phyloP scores from a whole-genome alignment of 2,113 vertebrate genomes.

The Shinisaurus crocodilurus region DNA sequence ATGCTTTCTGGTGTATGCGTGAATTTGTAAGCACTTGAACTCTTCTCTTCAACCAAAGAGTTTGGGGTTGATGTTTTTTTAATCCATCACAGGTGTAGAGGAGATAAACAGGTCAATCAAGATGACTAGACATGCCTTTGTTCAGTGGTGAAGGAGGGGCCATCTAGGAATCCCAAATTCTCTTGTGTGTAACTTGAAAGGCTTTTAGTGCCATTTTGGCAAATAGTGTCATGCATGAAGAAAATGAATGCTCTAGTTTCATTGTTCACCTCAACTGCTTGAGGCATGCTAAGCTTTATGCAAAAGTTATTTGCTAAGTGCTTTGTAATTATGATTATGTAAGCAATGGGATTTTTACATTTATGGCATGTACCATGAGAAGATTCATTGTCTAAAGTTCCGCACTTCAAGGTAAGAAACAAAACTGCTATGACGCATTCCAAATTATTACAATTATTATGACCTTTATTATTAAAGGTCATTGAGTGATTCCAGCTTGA shows the following conservation, averaged over 20 bases:
- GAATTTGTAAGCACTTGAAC: not conserved
- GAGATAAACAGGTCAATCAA: slow-evolving; percentile 34
- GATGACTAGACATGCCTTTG: not conserved
- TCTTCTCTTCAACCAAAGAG: not conserved
- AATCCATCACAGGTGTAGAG: not conserved
- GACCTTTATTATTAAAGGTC: too few relatives aligned
- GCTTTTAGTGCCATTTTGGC: slow-evolving; percentile 56
- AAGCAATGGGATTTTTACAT: slow-evolving; percentile 55
- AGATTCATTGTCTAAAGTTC: slow-evolving; percentile 12
- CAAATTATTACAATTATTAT: not conserved
- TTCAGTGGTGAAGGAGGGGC: not conserved
- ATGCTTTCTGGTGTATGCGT: not conserved
- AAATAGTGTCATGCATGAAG: slow-evolving; percentile 41
- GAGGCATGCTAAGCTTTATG: slow-evolving; percentile 31
- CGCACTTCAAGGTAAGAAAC: slow-evolving; percentile 30
- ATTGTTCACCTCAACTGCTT: slow-evolving; percentile 42
- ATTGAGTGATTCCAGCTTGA: slow-evolving; percentile 27
- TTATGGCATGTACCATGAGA: slow-evolving; percentile 28
- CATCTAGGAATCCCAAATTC: slow-evolving; percentile 29
- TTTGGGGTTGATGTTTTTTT: not conserved
- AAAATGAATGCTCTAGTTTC: slow-evolving; percentile 55
- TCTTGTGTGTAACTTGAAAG: slow-evolving; percentile 43
- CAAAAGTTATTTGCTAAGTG: slow-evolving; percentile 57
- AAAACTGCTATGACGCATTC: slow-evolving; percentile 41
- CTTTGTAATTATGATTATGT: slow-evolving; percentile 54